These are phyloP conservation scores for Erythrocercus mccallii DNA, from an alignment of 2,113 vertebrate genomes.

Conservation along the genomic window DNA sequence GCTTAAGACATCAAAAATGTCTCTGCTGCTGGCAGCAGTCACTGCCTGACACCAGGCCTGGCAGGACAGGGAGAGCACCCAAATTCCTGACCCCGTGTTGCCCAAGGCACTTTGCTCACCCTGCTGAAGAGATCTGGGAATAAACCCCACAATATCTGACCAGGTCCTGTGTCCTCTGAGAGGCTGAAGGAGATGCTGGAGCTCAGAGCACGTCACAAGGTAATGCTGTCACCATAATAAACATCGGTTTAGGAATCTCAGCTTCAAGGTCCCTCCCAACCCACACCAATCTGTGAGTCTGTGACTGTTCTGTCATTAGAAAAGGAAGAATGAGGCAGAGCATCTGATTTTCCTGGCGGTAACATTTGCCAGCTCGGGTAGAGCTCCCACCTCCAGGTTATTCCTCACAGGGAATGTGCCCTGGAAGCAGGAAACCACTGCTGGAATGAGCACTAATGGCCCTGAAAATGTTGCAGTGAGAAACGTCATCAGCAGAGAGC, in stretches of 20 bases:
- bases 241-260: background rate
- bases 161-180: fast-evolving
- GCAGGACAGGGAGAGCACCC: fast-evolving
- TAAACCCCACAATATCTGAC: background rate
- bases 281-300: background rate
- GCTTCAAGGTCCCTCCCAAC: background rate
- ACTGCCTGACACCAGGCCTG: fast-evolving
- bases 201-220: background rate
- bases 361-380: background rate
- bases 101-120: fast-evolving
- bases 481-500: background rate
- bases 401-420: background rate
- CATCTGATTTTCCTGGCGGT: background rate
- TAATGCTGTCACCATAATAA: background rate
- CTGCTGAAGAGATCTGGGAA: background rate
- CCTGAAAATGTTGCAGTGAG: fast-evolving
- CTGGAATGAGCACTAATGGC: fast-evolving
- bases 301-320: background rate
- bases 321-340: background rate
- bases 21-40: background rate
- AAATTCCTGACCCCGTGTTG: fast-evolving
- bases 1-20: background rate
- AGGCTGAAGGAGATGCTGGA: background rate
- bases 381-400: background rate
- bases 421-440: background rate